Evolutionary conservation across 2,888 invertebrate genomes (phyloP), one percentile per base, ranked within the genome.

Genomic region (Megamerina dolium): DNA sequence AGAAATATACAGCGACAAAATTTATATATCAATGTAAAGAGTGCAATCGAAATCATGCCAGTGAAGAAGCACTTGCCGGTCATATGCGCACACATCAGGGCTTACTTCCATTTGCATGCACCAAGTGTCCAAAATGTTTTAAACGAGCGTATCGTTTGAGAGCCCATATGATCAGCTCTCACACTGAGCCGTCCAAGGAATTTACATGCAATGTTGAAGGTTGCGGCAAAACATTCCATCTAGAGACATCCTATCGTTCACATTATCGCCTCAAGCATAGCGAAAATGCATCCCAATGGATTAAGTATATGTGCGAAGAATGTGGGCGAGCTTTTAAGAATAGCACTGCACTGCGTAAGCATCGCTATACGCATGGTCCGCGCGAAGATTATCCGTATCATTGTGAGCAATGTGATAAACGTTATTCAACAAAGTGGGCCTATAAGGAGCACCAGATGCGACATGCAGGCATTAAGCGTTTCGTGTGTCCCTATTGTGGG

Each of bases 401-500:
- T n/a, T n/a, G n/a, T n/a, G n/a, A n/a, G n/a, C n/a, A n/a, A n/a
- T n/a, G n/a, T n/a, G n/a, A n/a, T n/a, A n/a, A 63, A 4, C 47
- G 55, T 2, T 64, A 55, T 40, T 46, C 49, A 1, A 51, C 52
- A 2, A 45, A 51, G 17, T 43, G 52, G 1, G 48, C 49, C 2
- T 54, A 46, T 40, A 41, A 37, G 23, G 61, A 63, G 42, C 64
- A 64, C 36, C 21, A 50, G 6, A 41, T 53, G 44, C 51, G 63
- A 0, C 58, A 53, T 12, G 59, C 61, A 4, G 53, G 54, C 4
- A 50, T 45, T 2, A 53, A 52, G 20, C 44, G 54, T 1, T 52
- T 51, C 17, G 54, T 55, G 2, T 64, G 65, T 27, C 48, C 54
- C 1, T 51, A 50, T 32, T 64, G 63, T 37, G 60, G n/a, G n/a